Base-by-base conservation (phyloP, 2,113 vertebrate species). In the Nycticryphes semicollaris region DNA sequence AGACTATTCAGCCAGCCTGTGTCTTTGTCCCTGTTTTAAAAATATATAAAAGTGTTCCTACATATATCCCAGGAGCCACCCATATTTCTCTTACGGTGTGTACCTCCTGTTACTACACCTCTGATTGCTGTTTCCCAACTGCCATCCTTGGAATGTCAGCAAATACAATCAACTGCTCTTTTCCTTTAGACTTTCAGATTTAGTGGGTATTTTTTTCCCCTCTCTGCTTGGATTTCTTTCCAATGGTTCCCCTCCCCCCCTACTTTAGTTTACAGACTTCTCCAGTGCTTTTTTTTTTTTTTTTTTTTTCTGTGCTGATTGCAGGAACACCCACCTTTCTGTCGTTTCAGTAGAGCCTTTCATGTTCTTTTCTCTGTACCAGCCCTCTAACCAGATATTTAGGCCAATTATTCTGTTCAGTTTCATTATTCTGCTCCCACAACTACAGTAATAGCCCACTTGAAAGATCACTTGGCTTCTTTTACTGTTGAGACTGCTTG, bases 391-490 rank as follows among this genome's bases (percentile, higher is more conserved):
- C 63, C 75, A 97, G 91, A 95, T 90, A 95, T 96, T 96, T 95
- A 97, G 89, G 95, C 89, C 91, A 95, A 81, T 96, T 92, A 96
- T 94, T 97, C 82, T 95, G 74, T 96, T 98, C 84, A 84, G 73
- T 97, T 97, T 98, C 86, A 95, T 96, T 97, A 94, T 95, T 95
- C 91, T 96, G 92, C 90, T 97, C 80, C 95, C 54, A 96, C 88
- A 92, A 90, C 81, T 93, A 77, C 83, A 86, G 87, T 96, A 89
- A 96, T 90, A 96, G 73, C 90, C 91, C 89, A 89, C 82, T 96
- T 96, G 93, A 97, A 97, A 96, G 94, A 98, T 96, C 95, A 91
- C 76, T 93, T 96, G 87, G 87, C 84, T 88, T 86, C 43, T 41
- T 64, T 92, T 69, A 93, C 83, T 96, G 88, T 96, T 94, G 92